Percentiles rank a stretch among this genome's conserved stretches.
phyloP scores from a whole-genome alignment of 2,797 vertebrate genomes.

The Crenuchus spilurus region DNA sequence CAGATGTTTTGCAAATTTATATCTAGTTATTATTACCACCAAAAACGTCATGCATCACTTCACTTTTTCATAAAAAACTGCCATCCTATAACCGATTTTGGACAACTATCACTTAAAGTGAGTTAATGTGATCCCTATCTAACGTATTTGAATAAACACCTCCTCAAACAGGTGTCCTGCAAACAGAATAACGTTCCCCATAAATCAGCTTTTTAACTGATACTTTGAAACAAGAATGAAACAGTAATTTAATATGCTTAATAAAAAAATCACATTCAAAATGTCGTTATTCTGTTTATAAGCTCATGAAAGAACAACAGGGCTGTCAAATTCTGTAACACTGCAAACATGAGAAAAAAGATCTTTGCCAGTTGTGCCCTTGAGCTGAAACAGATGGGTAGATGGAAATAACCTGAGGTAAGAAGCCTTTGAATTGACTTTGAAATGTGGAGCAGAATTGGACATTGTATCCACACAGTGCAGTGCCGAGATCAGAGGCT shows the following conservation, averaged over 20 bases:
- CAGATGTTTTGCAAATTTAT: too few relatives aligned
- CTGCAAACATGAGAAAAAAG: constrained; percentile 21
- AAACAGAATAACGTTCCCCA: neutral
- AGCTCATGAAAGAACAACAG: constrained; percentile 21
- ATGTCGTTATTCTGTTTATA: neutral
- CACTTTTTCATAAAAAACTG: too few relatives aligned
- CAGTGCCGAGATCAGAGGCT: constrained; percentile 47
- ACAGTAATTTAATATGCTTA: neutral
- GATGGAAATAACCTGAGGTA: constrained; percentile 48
- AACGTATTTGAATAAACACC: too few relatives aligned
- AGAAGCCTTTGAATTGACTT: constrained; percentile 49
- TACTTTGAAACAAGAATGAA: neutral
- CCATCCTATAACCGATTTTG: too few relatives aligned
- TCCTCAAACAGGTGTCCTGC: too few relatives aligned
- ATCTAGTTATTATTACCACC: too few relatives aligned
- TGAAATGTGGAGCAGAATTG: constrained; percentile 51
- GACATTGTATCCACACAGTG: constrained; percentile 46
- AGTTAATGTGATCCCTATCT: too few relatives aligned
- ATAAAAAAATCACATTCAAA: neutral
- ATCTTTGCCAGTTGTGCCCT: constrained; percentile 31
- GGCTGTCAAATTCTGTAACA: neutral
- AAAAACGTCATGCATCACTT: too few relatives aligned
- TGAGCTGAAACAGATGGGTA: constrained; percentile 33
- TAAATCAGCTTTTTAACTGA: neutral
- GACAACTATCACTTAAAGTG: too few relatives aligned